These are phyloP conservation scores for Eurytoma adleriae DNA, from an alignment of 2,888 invertebrate species.

Conservation along the genomic window DNA sequence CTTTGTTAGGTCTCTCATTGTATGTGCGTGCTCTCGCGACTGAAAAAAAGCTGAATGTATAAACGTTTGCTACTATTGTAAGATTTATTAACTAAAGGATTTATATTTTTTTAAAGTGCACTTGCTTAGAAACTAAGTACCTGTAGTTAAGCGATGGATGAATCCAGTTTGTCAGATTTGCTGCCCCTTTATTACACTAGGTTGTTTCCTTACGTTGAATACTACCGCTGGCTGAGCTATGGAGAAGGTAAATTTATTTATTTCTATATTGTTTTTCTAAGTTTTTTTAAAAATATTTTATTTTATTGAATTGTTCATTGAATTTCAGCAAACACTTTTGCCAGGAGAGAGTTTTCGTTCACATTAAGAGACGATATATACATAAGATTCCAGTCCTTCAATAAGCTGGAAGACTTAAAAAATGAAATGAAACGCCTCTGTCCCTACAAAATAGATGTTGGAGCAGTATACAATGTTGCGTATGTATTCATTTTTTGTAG, in stretches of 20 bases:
- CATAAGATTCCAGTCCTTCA: conserved; percentile 91
- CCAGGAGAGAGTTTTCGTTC: conserved; percentile 94
- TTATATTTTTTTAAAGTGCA: no score
- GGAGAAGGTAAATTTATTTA: conserved; percentile 78
- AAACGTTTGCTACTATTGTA: no score
- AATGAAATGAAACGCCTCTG: conserved; percentile 86
- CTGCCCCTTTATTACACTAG: conserved; percentile 93
- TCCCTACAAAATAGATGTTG: conserved; percentile 98
- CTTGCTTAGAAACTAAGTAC: no score
- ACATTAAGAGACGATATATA: conserved; percentile 96
- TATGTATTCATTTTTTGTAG: conserved; percentile 43
- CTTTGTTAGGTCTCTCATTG: no score
- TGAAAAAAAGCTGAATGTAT: no score
- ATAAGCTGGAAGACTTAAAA: conserved; percentile 87
- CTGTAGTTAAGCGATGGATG: conserved; percentile 33
- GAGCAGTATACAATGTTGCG: conserved; percentile 74
- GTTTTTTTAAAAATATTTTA: neutral
- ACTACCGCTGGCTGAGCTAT: conserved; percentile 94
- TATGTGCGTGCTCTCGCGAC: no score
- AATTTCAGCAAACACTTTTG: conserved; percentile 79
- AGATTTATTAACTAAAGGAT: no score
- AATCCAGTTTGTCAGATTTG: conserved; percentile 81
- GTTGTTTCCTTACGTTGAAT: conserved; percentile 92
- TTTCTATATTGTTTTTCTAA: neutral
- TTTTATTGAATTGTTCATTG: no score